Evolutionary conservation across 1,140 invertebrate species (phyloP).

Genomic region (Charaxes varanes): DNA sequence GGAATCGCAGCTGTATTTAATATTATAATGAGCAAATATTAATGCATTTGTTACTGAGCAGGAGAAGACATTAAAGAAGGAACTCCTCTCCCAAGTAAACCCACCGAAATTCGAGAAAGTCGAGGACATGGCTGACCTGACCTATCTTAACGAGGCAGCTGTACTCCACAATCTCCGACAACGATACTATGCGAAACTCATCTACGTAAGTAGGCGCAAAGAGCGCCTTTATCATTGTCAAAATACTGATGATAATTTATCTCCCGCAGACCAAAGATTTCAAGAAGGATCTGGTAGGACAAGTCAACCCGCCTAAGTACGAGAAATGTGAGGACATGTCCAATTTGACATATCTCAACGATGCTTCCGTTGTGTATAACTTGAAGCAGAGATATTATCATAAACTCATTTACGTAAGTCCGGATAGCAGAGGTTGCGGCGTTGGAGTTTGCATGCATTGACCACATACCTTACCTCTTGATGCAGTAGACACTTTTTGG

Average conservation of each 20-base stretch:
- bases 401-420: slow-evolving; percentile 99
- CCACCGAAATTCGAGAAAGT: slow-evolving; percentile 99
- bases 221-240: slow-evolving; percentile 47
- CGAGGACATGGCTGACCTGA: slow-evolving; percentile 99
- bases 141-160: slow-evolving; percentile 97
- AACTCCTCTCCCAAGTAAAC: slow-evolving; percentile 94
- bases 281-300: slow-evolving; percentile 97
- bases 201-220: slow-evolving; percentile 93
- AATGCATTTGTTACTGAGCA: slow-evolving; percentile 71
- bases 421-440: slow-evolving; percentile 55
- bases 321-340: slow-evolving; percentile 99
- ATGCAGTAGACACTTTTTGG: too few species aligned
- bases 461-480: slow-evolving; percentile 36
- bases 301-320: slow-evolving; percentile 99
- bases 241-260: slow-evolving; percentile 43
- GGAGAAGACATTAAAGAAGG: slow-evolving; percentile 93
- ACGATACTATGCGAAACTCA: slow-evolving; percentile 95
- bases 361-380: slow-evolving; percentile 99
- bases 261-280: slow-evolving; percentile 88
- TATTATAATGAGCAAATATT: slow-evolving; percentile 12
- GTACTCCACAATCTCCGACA: slow-evolving; percentile 97
- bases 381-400: slow-evolving; percentile 97
- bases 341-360: slow-evolving; percentile 99
- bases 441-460: slow-evolving; percentile 65
- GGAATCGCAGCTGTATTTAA: too few species aligned